phyloP scores from a whole-genome alignment of 1,140 invertebrate species.

The Sycophila sp. region DNA sequence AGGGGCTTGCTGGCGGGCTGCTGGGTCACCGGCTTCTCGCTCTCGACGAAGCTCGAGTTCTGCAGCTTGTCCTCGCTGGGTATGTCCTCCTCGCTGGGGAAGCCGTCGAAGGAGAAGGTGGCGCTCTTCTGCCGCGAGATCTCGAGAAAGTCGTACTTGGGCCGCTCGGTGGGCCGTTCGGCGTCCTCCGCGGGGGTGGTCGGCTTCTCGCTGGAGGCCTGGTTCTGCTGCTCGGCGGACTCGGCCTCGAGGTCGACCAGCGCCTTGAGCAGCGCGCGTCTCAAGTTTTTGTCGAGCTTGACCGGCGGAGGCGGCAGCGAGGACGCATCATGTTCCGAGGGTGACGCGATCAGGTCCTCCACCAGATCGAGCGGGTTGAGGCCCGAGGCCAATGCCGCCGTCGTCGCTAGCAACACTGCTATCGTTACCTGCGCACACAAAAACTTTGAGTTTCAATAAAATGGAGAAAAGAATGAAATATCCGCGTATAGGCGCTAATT shows the following conservation, averaged over 20 bases:
- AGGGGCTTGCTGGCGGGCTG: conserved; percentile 14
- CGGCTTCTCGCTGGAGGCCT: background rate
- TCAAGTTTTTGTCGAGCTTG: conserved; percentile 74
- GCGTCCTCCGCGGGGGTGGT: conserved; percentile 34
- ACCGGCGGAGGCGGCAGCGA: conserved; percentile 65
- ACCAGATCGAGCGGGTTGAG: background rate
- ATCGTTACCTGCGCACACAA: conserved; percentile 38
- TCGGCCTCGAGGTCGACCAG: conserved; percentile 73
- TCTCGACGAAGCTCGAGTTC: conserved; percentile 59
- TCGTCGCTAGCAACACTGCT: conserved; percentile 35
- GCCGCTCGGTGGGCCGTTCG: conserved; percentile 11
- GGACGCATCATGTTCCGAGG: conserved; percentile 19
- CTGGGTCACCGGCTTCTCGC: conserved; percentile 46
- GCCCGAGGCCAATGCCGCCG: conserved; percentile 31
- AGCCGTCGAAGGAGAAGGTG: conserved; percentile 54
- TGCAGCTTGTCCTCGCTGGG: conserved; percentile 61
- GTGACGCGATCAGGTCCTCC: conserved; percentile 45
- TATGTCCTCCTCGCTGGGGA: conserved; percentile 48
- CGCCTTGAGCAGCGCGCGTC: conserved; percentile 76
- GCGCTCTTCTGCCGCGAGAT: conserved; percentile 34
- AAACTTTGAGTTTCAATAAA: background rate
- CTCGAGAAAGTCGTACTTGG: conserved; percentile 34
- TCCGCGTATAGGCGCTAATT: background rate
- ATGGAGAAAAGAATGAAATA: background rate
- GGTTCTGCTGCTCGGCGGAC: conserved; percentile 56